A percentile compares a stretch with the other conserved stretches of the same genome.
Evolutionary conservation across 2,797 vertebrate species (phyloP).

Genomic region (Girardinus metallicus): DNA sequence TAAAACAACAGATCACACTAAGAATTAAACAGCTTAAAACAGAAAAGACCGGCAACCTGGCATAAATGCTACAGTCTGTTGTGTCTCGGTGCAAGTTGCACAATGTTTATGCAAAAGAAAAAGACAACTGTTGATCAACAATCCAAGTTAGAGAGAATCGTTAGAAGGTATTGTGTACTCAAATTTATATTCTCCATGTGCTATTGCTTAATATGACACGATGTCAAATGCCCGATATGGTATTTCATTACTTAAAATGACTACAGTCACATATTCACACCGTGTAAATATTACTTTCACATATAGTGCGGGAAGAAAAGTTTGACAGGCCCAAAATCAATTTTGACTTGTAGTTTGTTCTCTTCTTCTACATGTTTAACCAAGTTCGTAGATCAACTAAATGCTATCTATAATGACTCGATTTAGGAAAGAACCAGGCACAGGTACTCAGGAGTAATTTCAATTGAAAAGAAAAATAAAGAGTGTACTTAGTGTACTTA

Average conservation of each 20-base stretch:
- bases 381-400: not conserved
- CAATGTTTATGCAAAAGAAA: constrained; percentile 15
- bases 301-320: constrained; percentile 17
- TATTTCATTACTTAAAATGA: constrained; percentile 39
- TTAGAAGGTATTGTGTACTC: not conserved
- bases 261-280: constrained; percentile 22
- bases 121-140: not conserved
- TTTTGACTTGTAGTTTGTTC: constrained; percentile 11
- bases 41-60: not conserved
- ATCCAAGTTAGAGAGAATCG: not conserved
- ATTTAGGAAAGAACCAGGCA: not conserved
- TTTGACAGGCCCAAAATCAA: not conserved
- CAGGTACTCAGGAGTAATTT: not conserved
- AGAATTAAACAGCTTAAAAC: not conserved
- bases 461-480: not conserved
- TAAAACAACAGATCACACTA: not conserved
- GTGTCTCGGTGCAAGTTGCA: not conserved
- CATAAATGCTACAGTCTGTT: constrained; percentile 5
- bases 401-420: too few relatives aligned
- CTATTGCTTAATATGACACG: not conserved
- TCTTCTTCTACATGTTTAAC: constrained; percentile 7
- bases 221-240: constrained; percentile 51
- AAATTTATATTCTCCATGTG: not conserved
- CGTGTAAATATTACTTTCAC: constrained; percentile 13
- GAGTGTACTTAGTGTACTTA: not conserved